These are phyloP conservation scores for Rafetus swinhoei DNA, from an alignment of 2,113 vertebrate genomes.

Conservation along the genomic window DNA sequence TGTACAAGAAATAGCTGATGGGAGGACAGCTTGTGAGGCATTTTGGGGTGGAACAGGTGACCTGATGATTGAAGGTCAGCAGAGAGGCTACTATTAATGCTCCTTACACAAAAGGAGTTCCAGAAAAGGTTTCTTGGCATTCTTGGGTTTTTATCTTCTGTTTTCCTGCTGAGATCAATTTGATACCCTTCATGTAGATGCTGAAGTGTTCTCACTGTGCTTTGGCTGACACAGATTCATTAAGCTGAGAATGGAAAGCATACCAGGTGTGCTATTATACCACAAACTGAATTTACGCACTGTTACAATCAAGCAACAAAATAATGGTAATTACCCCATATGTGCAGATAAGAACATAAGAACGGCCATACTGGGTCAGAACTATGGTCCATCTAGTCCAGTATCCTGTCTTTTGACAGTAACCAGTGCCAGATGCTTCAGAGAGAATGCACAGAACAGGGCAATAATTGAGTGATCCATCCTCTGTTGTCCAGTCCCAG, in stretches of 20 bases:
- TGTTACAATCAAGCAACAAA: neutral
- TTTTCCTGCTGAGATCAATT: constrained; percentile 88
- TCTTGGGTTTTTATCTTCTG: constrained; percentile 84
- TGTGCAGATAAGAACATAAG: neutral
- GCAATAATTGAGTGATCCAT: neutral
- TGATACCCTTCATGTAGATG: constrained; percentile 89
- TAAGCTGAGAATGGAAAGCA: constrained; percentile 83
- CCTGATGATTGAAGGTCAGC: neutral
- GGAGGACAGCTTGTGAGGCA: neutral
- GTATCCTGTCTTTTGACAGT: neutral
- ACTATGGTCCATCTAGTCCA: neutral
- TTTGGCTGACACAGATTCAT: constrained; percentile 92
- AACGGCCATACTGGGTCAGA: neutral
- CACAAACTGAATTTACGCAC: fast-evolving
- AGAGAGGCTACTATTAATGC: neutral
- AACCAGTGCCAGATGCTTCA: neutral
- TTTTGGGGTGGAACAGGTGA: neutral
- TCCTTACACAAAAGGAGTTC: neutral
- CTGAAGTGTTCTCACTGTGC: constrained; percentile 86
- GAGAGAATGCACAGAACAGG: neutral
- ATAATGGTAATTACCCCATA: neutral
- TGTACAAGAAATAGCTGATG: neutral
- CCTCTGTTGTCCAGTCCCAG: neutral
- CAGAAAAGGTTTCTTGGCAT: neutral
- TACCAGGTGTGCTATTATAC: neutral